Conservation (phyloP, 1,140 invertebrate genomes). For the Drosophila funebris region DNA sequence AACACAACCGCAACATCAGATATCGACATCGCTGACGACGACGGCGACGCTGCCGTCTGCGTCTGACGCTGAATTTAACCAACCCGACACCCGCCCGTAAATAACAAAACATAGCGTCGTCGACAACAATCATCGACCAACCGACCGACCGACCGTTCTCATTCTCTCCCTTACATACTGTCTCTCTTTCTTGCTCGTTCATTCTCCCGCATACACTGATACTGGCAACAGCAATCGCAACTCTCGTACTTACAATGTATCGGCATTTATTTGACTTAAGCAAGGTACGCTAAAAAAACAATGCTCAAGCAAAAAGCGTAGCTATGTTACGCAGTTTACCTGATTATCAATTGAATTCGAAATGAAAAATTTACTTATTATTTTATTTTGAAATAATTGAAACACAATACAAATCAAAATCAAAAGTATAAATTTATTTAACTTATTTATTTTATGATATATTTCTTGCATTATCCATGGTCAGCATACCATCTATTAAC, state of each 20-base stretch:
- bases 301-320: not conserved
- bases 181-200: not conserved
- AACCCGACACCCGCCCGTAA: slow-evolving; percentile 64
- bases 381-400: too few relatives aligned
- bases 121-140: slow-evolving; percentile 34
- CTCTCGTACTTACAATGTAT: slow-evolving; percentile 51
- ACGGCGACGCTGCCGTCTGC: slow-evolving; percentile 1
- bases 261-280: slow-evolving; percentile 50
- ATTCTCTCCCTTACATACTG: slow-evolving; percentile 12
- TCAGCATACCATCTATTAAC: not conserved
- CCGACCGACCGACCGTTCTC: not conserved
- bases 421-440: too few relatives aligned
- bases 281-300: slow-evolving; percentile 1
- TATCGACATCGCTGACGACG: not conserved
- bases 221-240: not conserved
- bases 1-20: slow-evolving; percentile 38
- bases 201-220: slow-evolving; percentile 15
- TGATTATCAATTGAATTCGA: too few relatives aligned
- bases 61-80: slow-evolving; percentile 27
- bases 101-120: slow-evolving; percentile 63
- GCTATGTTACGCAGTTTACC: not conserved
- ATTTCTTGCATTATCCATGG: not conserved
- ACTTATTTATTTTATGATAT: not conserved
- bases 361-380: too few relatives aligned
- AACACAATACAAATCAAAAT: too few relatives aligned